phyloP scores from a whole-genome alignment of 2,888 invertebrate species.

The Tetanocera ferruginea region DNA sequence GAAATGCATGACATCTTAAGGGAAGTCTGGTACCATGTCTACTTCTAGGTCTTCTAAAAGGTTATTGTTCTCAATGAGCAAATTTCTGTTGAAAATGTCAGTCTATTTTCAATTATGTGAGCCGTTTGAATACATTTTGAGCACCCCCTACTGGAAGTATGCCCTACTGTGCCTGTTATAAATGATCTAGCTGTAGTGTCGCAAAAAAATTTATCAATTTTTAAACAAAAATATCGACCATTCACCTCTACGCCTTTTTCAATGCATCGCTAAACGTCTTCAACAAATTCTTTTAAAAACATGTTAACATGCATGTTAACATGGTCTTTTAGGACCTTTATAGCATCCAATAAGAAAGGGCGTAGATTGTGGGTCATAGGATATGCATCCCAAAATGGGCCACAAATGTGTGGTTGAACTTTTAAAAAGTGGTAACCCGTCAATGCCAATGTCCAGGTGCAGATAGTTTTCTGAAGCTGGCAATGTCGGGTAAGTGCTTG shows the following conservation, averaged over 20 bases:
- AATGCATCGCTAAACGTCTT: no score
- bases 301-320: no score
- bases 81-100: no score
- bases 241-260: no score
- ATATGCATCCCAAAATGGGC: constrained; percentile 35
- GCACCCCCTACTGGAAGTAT: no score
- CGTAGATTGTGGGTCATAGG: neutral
- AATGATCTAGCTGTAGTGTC: no score
- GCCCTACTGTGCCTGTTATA: constrained; percentile 10
- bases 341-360: constrained; percentile 28
- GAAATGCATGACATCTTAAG: constrained; percentile 29
- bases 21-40: no score
- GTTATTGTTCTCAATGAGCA: neutral
- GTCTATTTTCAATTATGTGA: constrained; percentile 15
- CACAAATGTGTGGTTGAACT: constrained; percentile 25
- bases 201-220: no score
- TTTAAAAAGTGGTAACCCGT: neutral
- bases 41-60: constrained; percentile 10
- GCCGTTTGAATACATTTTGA: constrained; percentile 28
- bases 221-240: no score
- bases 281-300: no score
- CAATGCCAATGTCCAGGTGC: constrained; percentile 27
- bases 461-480: neutral
- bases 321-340: no score
- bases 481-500: neutral